Percentiles rank a stretch among this genome's conserved stretches.
Evolutionary conservation across 2,113 vertebrate genomes (phyloP).

Genomic region (Nasalis larvatus): DNA sequence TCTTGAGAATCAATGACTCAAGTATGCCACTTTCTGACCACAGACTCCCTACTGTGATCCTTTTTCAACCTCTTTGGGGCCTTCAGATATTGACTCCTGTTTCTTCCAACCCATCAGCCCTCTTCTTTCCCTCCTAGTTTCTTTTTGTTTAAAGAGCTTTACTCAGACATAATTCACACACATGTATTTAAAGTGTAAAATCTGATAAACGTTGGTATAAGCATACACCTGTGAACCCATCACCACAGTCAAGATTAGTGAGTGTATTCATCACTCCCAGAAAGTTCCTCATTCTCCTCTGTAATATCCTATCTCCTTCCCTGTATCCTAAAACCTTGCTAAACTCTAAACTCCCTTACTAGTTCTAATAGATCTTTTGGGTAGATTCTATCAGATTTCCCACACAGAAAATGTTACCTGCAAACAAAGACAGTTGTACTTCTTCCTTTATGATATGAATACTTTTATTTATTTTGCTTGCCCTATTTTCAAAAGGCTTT

Average conservation of each 20-base stretch:
- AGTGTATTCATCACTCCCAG: background rate
- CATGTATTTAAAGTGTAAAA: background rate
- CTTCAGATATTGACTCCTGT: background rate
- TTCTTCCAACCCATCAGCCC: background rate
- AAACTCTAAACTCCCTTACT: background rate
- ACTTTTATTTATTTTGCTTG: background rate
- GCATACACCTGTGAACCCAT: background rate
- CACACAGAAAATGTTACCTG: background rate
- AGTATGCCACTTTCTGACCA: background rate
- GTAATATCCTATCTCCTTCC: background rate
- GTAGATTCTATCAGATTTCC: background rate
- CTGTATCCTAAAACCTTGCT: background rate
- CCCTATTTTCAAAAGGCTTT: background rate
- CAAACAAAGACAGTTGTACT: background rate
- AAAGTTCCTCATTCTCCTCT: background rate
- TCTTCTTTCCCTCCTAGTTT: background rate
- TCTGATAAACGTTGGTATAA: background rate
- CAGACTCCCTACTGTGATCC: background rate
- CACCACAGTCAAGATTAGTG: background rate
- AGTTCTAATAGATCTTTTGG: background rate
- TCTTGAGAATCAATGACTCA: background rate
- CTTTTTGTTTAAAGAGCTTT: background rate
- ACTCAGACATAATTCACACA: background rate
- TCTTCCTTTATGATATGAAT: background rate
- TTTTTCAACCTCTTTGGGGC: background rate